Percentiles rank a stretch among this genome's conserved stretches.
These are phyloP conservation scores for Acridotheres tristis DNA, from an alignment of 2,797 vertebrate genomes.

Conservation along the genomic window DNA sequence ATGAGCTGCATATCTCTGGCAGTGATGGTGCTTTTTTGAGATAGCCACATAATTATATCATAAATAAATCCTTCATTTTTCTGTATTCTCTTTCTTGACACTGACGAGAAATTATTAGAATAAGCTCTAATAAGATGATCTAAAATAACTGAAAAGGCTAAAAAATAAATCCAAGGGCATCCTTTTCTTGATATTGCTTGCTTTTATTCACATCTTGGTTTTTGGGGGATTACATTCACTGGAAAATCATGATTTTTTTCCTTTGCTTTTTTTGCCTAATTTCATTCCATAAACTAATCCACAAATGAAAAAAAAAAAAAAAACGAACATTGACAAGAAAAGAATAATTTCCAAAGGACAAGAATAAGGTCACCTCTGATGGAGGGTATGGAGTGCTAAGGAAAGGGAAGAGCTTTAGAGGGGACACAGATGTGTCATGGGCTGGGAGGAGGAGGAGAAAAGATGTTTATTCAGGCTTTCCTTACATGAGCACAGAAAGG, in stretches of 20 bases:
- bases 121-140: not conserved
- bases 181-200: not conserved
- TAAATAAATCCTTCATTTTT: constrained; percentile 17
- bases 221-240: not conserved
- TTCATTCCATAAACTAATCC: not conserved
- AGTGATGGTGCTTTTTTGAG: not conserved
- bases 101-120: constrained; percentile 23
- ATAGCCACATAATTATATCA: not conserved
- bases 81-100: not conserved
- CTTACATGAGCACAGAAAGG: constrained; percentile 46
- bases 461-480: constrained; percentile 37
- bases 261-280: not conserved
- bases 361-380: not conserved
- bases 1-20: not conserved
- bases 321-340: not conserved
- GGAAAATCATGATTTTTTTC: not conserved
- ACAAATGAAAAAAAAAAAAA: not conserved
- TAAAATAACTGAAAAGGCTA: constrained; percentile 31
- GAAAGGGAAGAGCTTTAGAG: not conserved
- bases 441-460: not conserved
- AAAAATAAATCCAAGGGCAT: not conserved
- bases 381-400: not conserved
- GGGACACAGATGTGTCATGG: not conserved
- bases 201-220: not conserved
- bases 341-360: not conserved